Evolutionary conservation across 2,888 invertebrate species (phyloP), one percentile per base, ranked within the genome.

Genomic region (Drosophila anomalata): DNA sequence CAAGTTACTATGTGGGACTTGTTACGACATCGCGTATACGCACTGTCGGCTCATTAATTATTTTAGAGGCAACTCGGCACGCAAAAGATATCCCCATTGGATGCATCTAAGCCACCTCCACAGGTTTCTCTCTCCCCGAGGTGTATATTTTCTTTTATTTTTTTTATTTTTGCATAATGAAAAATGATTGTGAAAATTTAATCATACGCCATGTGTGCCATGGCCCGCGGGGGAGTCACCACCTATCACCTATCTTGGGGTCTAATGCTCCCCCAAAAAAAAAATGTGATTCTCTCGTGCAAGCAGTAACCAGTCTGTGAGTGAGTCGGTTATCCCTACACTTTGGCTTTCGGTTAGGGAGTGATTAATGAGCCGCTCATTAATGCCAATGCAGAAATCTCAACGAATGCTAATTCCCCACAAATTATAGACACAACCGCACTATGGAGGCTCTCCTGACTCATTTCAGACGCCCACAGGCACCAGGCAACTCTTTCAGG

Each of bases 351-450:
- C 41, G 29, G 29, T 36, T 51, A 51, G 66, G 61, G 56, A 69
- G 62, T 84, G 79, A 80, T 80, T 80, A 80, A 80, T 80, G 84
- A 84, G 69, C 69, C 62, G 61, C 76, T 72, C 72, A 84, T 84
- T 80, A 80, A 79, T 60, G 53, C 74, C 51, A 39, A 50, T 63
- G 62, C 63, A 62, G 36, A 62, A 62, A 60, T 62, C 61, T 48
- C 60, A 54, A 72, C 60, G 60, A 76, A 57, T 60, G 29, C 44
- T 60, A 33, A 66, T 56, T 51, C 63, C 60, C 68, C 77, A 77
- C 77, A 79, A 73, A 77, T 79, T 79, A 73, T 68, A 41, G 3
- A 41, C 41, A 41, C 41, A 17, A 8, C 14, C 41, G 9, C 41
- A 41, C 41, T 6, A 14, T 33, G 4, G 36, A 3, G 17, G 5